Percentiles rank a stretch among this genome's conserved stretches.
phyloP scores from a whole-genome alignment of 2,797 vertebrate genomes.

The Leucoraja ocellata region DNA sequence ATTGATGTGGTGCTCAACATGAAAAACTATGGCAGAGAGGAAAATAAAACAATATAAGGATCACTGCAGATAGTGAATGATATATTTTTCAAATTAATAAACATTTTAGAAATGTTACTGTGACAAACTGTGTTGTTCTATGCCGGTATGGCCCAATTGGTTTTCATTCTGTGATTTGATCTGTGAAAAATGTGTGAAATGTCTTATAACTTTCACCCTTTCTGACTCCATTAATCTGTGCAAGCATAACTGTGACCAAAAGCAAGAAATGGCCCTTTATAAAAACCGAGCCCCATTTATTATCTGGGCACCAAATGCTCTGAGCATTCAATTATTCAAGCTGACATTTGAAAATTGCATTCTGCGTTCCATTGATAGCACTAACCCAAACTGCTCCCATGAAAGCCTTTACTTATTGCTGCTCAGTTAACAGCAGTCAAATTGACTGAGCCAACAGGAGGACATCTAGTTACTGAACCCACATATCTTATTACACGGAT shows the following conservation, averaged over 20 bases:
- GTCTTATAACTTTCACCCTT: neutral
- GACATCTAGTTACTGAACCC: neutral
- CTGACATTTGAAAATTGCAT: constrained; percentile 28
- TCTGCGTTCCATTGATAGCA: constrained; percentile 8
- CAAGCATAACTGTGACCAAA: neutral
- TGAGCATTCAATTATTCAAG: constrained; percentile 33
- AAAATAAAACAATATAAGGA: neutral
- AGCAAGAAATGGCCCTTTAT: neutral
- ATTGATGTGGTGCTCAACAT: neutral
- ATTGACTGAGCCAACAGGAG: neutral
- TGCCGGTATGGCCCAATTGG: neutral
- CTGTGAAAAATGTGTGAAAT: neutral
- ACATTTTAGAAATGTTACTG: neutral
- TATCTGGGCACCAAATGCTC: neutral
- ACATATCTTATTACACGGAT: neutral
- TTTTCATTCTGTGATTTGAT: neutral
- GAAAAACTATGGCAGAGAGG: neutral
- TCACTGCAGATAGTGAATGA: neutral
- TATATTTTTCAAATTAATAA: neutral
- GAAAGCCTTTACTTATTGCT: constrained; percentile 5
- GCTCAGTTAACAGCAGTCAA: neutral
- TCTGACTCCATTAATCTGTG: neutral
- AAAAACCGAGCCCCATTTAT: constrained; percentile 20
- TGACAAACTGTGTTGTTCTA: neutral
- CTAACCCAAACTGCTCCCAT: neutral